phyloP scores from a whole-genome alignment of 1,140 invertebrate genomes.

The Neodiprion virginianus region DNA sequence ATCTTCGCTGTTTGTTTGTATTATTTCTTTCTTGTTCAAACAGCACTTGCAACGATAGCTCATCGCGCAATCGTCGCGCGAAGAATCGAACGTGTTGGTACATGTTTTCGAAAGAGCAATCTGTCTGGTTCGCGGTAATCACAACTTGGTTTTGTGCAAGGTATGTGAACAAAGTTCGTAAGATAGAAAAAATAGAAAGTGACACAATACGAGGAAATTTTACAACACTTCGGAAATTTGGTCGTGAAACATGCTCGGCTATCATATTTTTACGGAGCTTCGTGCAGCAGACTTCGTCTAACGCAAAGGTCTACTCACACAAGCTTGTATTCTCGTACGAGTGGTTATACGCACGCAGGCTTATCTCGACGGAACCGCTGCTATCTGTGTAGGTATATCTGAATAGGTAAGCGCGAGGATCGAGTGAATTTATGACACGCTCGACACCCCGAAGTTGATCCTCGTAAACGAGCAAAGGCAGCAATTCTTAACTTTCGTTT shows the following conservation, averaged over 20 bases:
- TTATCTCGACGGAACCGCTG: background rate
- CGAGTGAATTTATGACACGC: background rate
- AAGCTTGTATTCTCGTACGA: too few relatives aligned
- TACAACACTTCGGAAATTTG: background rate
- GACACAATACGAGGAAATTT: background rate
- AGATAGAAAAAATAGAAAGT: background rate
- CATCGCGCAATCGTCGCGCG: too few relatives aligned
- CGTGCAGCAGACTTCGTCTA: too few relatives aligned
- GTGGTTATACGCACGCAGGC: background rate
- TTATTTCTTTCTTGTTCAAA: too few relatives aligned
- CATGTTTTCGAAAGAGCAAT: too few relatives aligned
- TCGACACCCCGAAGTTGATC: background rate
- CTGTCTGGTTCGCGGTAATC: too few relatives aligned
- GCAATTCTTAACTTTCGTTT: constrained; percentile 6
- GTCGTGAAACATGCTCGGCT: background rate
- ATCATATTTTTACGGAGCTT: background rate
- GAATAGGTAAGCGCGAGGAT: background rate
- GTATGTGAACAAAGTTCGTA: too few relatives aligned
- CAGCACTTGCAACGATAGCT: too few relatives aligned
- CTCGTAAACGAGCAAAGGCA: background rate
- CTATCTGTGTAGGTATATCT: background rate
- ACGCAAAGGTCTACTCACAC: too few relatives aligned
- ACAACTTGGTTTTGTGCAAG: too few relatives aligned
- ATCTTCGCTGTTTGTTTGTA: too few relatives aligned
- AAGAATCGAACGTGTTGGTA: too few relatives aligned